Base-by-base conservation (phyloP, 1,140 invertebrate species). In the Drosophila kepulauana region DNA sequence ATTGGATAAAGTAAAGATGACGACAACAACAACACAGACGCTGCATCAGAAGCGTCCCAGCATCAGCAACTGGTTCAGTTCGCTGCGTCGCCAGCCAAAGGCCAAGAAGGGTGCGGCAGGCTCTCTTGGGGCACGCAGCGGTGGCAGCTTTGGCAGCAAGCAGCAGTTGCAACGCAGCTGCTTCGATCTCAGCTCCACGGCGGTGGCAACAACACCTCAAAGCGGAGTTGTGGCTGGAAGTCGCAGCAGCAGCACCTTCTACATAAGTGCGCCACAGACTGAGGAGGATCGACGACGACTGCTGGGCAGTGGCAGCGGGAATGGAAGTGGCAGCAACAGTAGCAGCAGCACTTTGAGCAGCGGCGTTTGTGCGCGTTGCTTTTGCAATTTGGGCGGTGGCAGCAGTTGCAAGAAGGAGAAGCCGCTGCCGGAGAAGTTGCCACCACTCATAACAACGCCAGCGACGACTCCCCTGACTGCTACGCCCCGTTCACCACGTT, bases 51-150 rank as follows among this genome's bases (percentile, higher is more conserved):
- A 92, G 84, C 94, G 93, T 81, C 94, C 92, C 90, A 95, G 94
- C 79, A 95, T 96, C 45, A 94, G 94, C 64, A 95, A 95, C 82
- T 97, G 96, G 96, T 96, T 96, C 92, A 95, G 95, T 59, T 96
- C 96, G 59, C 87, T 97, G 79, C 94, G 95, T 54, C 94, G 96
- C 35, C 94, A 94, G 72, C 94, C 93, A 52, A 95, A 94, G 78
- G 93, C 89, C 63, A 93, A 93, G 74, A 94, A 93, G 74, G 56
- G 57, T 46, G 33, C 20, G 33, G 35, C 15, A 3, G 41, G 11
- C 15, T 66, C 35, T 5, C 25, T 75, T 15, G 69, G 75, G 15
- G 61, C 48, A 6, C 51, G 73, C 41, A 79, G 71, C 20, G 75
- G 58, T 4, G 70, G 79, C 35, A 81, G 78, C 41, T 81, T 85